A percentile compares a stretch with the other conserved stretches of the same genome.
phyloP scores from a whole-genome alignment of 2,113 vertebrate species.

The Accipiter cooperii region DNA sequence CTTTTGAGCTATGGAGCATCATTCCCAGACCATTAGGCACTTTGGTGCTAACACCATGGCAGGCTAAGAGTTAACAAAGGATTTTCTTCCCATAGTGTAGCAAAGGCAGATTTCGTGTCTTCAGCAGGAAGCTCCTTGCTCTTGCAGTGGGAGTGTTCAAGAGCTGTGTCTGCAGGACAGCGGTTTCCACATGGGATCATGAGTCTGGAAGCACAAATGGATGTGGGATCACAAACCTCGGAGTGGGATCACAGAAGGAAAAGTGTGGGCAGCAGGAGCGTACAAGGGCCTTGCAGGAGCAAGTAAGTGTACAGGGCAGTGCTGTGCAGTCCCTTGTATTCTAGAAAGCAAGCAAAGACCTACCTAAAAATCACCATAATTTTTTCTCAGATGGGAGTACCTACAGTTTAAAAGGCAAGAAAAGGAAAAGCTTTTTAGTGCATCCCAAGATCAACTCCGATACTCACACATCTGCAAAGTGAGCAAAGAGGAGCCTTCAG shows the following conservation, averaged over 20 bases:
- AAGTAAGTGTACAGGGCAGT: too few relatives aligned
- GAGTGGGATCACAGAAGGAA: neutral
- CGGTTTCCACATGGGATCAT: neutral
- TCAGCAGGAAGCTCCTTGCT: neutral
- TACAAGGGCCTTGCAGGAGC: neutral
- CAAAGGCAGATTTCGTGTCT: neutral
- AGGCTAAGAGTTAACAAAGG: neutral
- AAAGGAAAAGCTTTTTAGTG: neutral
- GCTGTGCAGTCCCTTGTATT: neutral
- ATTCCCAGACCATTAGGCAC: neutral
- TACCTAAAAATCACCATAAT: neutral
- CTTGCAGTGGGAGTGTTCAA: neutral
- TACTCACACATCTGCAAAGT: neutral
- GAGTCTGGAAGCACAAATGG: neutral
- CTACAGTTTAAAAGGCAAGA: neutral
- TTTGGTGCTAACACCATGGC: neutral
- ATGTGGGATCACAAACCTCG: neutral
- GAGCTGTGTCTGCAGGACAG: neutral
- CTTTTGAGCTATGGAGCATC: neutral
- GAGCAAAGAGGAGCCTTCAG: neutral
- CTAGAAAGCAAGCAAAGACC: neutral
- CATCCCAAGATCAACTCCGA: neutral
- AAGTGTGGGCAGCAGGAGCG: neutral
- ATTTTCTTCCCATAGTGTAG: neutral
- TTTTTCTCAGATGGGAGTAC: neutral